These are phyloP conservation scores for Yponomeuta cagnagella DNA, from an alignment of 2,888 invertebrate genomes.

Conservation along the genomic window DNA sequence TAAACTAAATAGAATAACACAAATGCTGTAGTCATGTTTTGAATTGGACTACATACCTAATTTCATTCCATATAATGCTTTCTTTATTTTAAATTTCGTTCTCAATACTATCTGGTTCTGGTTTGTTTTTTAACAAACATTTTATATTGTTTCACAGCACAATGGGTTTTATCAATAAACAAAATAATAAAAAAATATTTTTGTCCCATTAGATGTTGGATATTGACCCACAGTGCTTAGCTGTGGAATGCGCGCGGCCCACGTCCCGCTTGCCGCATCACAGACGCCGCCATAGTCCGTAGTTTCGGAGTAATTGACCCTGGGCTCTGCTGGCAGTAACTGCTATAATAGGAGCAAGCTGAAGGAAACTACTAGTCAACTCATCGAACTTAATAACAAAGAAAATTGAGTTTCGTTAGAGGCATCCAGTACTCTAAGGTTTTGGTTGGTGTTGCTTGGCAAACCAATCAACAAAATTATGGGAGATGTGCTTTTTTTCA, in stretches of 20 bases:
- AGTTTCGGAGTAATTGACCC: constrained; percentile 20
- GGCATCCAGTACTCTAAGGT: background rate
- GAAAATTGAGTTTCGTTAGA: background rate
- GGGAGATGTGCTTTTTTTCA: too few species aligned
- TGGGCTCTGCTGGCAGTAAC: constrained; percentile 14
- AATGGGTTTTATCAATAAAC: too few species aligned
- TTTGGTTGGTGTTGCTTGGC: background rate
- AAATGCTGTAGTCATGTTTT: background rate
- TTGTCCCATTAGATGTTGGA: background rate
- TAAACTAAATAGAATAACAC: background rate
- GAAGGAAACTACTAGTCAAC: background rate
- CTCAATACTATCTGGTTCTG: too few species aligned
- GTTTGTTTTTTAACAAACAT: too few species aligned
- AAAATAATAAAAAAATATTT: background rate
- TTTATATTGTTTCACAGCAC: too few species aligned
- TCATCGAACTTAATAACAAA: background rate
- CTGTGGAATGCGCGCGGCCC: constrained; percentile 23
- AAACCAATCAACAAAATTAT: background rate
- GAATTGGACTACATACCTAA: too few species aligned
- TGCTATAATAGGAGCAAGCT: constrained; percentile 13
- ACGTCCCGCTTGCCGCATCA: constrained; percentile 17
- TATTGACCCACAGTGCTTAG: constrained; percentile 6
- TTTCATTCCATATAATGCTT: too few species aligned
- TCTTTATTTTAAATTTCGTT: too few species aligned
- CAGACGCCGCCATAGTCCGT: constrained; percentile 19